These are phyloP conservation scores for Drosophila putrida DNA, from an alignment of 2,888 invertebrate genomes.

Conservation along the genomic window DNA sequence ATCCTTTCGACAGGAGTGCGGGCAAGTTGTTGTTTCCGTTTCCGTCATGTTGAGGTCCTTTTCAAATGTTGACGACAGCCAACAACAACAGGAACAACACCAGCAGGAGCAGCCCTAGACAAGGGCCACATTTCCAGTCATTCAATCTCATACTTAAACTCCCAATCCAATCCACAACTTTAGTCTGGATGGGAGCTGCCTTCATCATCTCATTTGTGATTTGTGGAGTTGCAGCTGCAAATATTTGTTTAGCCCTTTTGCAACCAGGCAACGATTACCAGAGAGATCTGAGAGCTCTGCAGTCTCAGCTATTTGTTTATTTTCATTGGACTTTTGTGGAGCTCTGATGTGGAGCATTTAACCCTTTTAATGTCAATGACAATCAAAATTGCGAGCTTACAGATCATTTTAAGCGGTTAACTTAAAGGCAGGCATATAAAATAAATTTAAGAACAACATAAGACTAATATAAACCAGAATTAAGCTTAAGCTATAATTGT, in stretches of 20 bases:
- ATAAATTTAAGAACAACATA: background rate
- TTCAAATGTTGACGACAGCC: slow-evolving; percentile 57
- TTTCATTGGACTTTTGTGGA: slow-evolving; percentile 54
- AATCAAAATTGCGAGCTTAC: slow-evolving; percentile 13
- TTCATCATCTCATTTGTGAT: slow-evolving; percentile 61
- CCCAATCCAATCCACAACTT: slow-evolving; percentile 18
- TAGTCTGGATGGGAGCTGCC: slow-evolving; percentile 12
- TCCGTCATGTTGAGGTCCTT: slow-evolving; percentile 74
- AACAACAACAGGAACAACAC: slow-evolving; percentile 12
- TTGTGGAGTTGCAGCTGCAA: slow-evolving; percentile 66
- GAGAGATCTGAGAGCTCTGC: slow-evolving; percentile 11
- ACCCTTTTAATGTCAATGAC: slow-evolving; percentile 41
- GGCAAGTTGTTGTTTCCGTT: slow-evolving; percentile 78
- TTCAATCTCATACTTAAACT: slow-evolving; percentile 35
- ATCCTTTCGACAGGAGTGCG: slow-evolving; percentile 35
- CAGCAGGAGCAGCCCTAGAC: slow-evolving; percentile 13
- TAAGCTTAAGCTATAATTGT: background rate
- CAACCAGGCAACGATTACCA: slow-evolving; percentile 59
- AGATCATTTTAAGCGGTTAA: background rate
- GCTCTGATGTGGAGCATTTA: slow-evolving; percentile 33
- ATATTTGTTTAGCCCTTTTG: slow-evolving; percentile 76
- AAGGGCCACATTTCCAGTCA: slow-evolving; percentile 26
- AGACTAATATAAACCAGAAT: background rate
- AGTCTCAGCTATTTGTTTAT: slow-evolving; percentile 51
- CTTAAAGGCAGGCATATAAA: background rate